Evolutionary conservation across 2,113 vertebrate species (phyloP), one percentile per base, ranked within the genome.

Genomic region (Megaleporinus macrocephalus): DNA sequence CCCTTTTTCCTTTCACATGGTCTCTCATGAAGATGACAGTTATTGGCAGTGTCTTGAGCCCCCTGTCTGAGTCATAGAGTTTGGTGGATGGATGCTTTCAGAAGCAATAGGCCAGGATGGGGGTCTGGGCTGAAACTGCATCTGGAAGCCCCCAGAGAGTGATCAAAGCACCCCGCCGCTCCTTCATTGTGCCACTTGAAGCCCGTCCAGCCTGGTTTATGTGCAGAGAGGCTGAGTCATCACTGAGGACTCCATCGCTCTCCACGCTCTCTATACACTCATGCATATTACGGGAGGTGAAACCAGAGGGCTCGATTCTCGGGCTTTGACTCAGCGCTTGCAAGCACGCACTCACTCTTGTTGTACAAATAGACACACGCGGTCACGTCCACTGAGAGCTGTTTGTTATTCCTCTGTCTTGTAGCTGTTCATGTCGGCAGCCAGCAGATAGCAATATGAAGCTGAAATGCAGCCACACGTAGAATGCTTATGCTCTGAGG

Each of bases 181-280:
- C 14, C 18, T 49, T 47, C 22, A 29, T 41, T 47, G 49, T 66
- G 63, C 79, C 65, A 65, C 71, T 79, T 57, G 29, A 85, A 62
- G 63, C 29, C 33, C 76, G 57, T 82, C 71, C 55, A 65, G 26
- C 73, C 75, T 79, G 63, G 73, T 68, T 76, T 79, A 55, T 83
- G 66, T 76, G 47, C 71, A 33, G 49, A 68, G 81, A 80, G 73
- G 61, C 66, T 83, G 80, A 85, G 81, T 83, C 84, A 86, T 72
- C 68, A 70, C 53, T 41, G 24, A 62, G 47, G 66, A 59, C 73
- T 75, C 66, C 33, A 71, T 33, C 26, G 18, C 41, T 15, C 53
- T 69, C 26, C 57, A 24, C 20, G 9, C 29, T 68, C 33, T 30
- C 5, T 0, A 36, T 7, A 76, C 11, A 53, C 33, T 16, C 47